Evolutionary conservation across 2,797 vertebrate genomes (phyloP).

Genomic region (Cephalopachus bancanus): DNA sequence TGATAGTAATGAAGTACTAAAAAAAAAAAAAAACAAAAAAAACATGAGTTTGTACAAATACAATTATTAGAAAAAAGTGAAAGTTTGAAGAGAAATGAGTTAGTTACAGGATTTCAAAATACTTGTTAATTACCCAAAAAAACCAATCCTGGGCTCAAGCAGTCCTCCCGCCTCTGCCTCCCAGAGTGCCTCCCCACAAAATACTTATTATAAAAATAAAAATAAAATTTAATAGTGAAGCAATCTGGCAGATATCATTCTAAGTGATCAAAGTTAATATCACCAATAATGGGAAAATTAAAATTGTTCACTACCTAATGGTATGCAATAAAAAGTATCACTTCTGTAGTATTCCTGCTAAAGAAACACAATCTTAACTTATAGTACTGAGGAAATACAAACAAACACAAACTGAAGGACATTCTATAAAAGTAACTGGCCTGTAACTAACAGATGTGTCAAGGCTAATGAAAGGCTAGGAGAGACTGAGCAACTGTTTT

Average conservation of each 20-base stretch:
- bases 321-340: neutral
- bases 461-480: constrained; percentile 22
- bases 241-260: neutral
- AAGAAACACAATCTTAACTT: neutral
- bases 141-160: too few relatives aligned
- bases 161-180: too few relatives aligned
- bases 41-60: neutral
- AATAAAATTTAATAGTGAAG: neutral
- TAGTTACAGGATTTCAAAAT: neutral
- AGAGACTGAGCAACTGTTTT: neutral
- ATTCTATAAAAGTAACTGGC: neutral
- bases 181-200: neutral
- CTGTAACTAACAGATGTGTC: neutral
- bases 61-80: neutral
- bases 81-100: neutral
- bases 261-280: neutral
- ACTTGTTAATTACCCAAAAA: too few relatives aligned
- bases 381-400: neutral
- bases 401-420: neutral
- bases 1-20: neutral
- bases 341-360: neutral
- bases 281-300: neutral
- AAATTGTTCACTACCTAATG: neutral
- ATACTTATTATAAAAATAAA: neutral
- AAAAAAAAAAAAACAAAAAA: neutral